phyloP scores from a whole-genome alignment of 2,888 invertebrate species.

The Mamestra brassicae region DNA sequence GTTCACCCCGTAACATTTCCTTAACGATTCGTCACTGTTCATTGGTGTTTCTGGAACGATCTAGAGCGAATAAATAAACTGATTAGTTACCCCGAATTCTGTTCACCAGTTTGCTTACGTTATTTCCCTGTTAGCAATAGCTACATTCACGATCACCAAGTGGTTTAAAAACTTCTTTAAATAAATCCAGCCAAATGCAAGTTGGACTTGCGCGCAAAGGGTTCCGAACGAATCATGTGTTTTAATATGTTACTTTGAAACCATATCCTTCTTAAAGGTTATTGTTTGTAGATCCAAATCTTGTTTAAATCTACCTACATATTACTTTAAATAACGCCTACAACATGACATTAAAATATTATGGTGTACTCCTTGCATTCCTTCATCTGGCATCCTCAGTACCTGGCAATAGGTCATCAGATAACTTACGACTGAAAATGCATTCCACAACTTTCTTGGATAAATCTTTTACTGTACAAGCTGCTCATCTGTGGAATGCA shows the following conservation, averaged over 20 bases:
- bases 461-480: too few species aligned
- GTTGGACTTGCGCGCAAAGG: too few species aligned
- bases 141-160: not conserved
- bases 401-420: slow-evolving; percentile 30
- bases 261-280: too few species aligned
- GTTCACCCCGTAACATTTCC: slow-evolving; percentile 31
- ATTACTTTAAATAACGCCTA: not conserved
- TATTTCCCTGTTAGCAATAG: not conserved
- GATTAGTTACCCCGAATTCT: slow-evolving; percentile 13
- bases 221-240: not conserved
- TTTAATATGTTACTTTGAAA: too few species aligned
- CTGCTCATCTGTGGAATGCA: too few species aligned
- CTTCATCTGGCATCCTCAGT: not conserved
- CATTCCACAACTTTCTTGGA: too few species aligned
- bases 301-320: not conserved
- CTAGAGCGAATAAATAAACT: slow-evolving; percentile 2
- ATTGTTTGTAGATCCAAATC: not conserved
- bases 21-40: slow-evolving; percentile 4
- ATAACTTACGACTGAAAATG: too few species aligned
- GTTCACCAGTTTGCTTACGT: not conserved
- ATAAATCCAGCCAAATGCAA: too few species aligned
- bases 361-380: not conserved
- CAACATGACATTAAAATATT: not conserved
- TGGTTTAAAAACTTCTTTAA: not conserved
- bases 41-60: slow-evolving; percentile 5